These are phyloP conservation scores for Mellilla xanthometata DNA, from an alignment of 2,888 invertebrate genomes.

Conservation along the genomic window DNA sequence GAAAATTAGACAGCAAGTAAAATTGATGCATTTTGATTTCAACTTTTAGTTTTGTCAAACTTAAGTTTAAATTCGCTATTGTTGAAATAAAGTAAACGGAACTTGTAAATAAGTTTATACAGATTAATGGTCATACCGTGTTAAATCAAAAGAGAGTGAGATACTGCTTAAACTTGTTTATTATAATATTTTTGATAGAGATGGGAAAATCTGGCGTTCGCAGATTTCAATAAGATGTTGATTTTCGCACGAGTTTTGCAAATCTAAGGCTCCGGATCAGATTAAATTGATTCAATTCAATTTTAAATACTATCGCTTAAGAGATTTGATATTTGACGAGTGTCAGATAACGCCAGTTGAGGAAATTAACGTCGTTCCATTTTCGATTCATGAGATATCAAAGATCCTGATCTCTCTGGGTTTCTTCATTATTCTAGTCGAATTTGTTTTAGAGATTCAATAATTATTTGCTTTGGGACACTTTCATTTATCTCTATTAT, in stretches of 20 bases:
- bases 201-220: too few species aligned
- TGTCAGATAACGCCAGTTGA: conserved; percentile 19
- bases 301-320: conserved; percentile 23
- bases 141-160: too few species aligned
- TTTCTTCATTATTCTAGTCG: conserved; percentile 10
- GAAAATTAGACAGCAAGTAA: too few species aligned
- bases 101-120: too few species aligned
- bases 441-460: conserved; percentile 2
- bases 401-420: conserved; percentile 8
- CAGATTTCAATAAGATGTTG: conserved; percentile 1
- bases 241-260: conserved; percentile 11
- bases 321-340: conserved; percentile 26
- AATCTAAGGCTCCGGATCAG: conserved; percentile 22
- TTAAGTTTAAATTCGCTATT: too few species aligned
- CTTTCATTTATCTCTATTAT: too few species aligned
- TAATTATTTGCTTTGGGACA: neutral
- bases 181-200: too few species aligned
- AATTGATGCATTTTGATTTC: too few species aligned
- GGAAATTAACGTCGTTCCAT: conserved; percentile 16
- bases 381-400: conserved; percentile 16
- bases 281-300: conserved; percentile 26
- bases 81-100: too few species aligned
- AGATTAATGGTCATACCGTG: too few species aligned
- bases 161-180: too few species aligned
- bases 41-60: too few species aligned